These are phyloP conservation scores for Hyperopisus bebe DNA, from an alignment of 2,113 vertebrate species.

Conservation along the genomic window DNA sequence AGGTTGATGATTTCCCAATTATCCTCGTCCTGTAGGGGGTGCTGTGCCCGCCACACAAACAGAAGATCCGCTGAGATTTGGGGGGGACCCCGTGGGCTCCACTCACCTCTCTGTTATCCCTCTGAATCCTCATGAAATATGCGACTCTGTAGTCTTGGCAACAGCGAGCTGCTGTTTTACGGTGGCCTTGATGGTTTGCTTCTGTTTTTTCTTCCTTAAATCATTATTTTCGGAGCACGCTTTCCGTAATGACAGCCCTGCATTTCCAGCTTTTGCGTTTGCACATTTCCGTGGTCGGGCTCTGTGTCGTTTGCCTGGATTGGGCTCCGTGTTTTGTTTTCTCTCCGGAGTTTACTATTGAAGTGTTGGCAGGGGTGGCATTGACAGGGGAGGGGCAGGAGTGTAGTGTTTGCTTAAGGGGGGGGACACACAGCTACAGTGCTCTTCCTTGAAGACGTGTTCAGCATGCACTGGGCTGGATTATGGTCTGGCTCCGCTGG, in stretches of 20 bases:
- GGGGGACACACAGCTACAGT: background rate
- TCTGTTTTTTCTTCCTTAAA: constrained; percentile 38
- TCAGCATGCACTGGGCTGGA: constrained; percentile 41
- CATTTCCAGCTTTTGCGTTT: constrained; percentile 1
- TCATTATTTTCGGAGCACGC: constrained; percentile 23
- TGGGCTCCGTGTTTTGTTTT: background rate
- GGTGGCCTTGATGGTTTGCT: constrained; percentile 38
- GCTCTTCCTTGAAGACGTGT: constrained; percentile 30
- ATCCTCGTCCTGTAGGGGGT: background rate
- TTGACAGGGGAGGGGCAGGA: background rate
- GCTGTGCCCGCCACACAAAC: background rate
- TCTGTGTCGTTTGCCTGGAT: constrained; percentile 21
- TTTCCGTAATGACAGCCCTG: constrained; percentile 51
- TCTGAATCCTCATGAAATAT: constrained; percentile 3
- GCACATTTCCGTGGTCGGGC: constrained; percentile 28
- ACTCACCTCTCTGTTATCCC: background rate
- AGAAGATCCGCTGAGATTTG: background rate
- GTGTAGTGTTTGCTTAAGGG: background rate
- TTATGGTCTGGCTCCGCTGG: constrained; percentile 35
- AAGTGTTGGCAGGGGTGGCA: background rate
- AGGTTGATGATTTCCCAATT: background rate
- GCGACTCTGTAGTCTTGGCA: constrained; percentile 5
- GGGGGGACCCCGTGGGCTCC: background rate
- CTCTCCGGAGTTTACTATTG: background rate
- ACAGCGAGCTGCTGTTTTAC: constrained; percentile 1